Evolutionary conservation across 2,888 invertebrate genomes (phyloP), one percentile per base, ranked within the genome.

Genomic region (Oconnorella tubifera): DNA sequence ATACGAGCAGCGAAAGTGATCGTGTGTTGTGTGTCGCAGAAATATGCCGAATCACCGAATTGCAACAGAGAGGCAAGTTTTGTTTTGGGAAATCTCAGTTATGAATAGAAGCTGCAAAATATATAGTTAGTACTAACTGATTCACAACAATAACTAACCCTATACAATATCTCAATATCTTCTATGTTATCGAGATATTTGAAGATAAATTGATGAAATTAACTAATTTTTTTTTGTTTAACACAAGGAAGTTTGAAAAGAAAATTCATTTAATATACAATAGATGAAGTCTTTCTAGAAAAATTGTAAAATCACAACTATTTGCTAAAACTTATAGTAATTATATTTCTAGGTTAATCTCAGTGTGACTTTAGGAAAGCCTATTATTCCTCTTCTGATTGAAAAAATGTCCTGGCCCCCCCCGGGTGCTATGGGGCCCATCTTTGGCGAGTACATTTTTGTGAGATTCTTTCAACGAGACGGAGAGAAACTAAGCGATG

Each of bases 361-460:
- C 63, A 66, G 78, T 3, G 75, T 78, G 3, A 77, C 70, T 49
- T 67, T 79, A 31, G 75, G 75, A 40, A 79, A 80, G 57, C 76
- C 78, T 1, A 75, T 80, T 32, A 78, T 80, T 55, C 80, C 80
- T 1, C 70, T 80, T 31, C 68, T 78, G 62, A 74, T 80, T 74
- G 80, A 80, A 69, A 75, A 75, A 64, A 76, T 76, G 73, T 49
- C 68, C 10, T 80, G 80, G 80, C 80, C 80, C n/a, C 80, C 80
- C 3, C 68, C 71, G 32, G 80, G 80, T 3, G 72, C 77, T 10
- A 79, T 80, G 78, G 80, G 80, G 14, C 80, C 80, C 3, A 77
- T 80, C 27, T 77, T 80, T 69, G 76, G 78, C 59, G 79, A 80
- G 64, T 79, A 77, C 66, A 68, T 80, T 25, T 80, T 74, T 65